phyloP scores from a whole-genome alignment of 37 sponge, comb jelly and placozoan species.

The Halichondria panicea region DNA sequence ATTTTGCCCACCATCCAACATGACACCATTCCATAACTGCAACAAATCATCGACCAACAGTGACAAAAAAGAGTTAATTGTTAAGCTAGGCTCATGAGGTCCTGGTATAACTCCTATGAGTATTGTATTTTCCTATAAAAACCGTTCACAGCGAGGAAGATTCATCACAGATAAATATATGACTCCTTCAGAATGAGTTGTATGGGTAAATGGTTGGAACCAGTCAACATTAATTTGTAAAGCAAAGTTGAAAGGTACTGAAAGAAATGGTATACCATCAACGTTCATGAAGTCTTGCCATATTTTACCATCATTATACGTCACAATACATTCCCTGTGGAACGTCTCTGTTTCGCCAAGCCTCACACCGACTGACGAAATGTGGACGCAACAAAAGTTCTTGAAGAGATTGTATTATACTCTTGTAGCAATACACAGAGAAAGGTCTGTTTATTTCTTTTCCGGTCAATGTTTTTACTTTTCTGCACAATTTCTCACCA shows the following conservation, averaged over 20 bases:
- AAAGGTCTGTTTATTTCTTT: constrained; percentile 12
- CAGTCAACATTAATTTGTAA: constrained; percentile 56
- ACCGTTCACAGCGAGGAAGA: constrained; percentile 38
- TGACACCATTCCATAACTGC: constrained; percentile 3
- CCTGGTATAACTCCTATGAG: constrained; percentile 14
- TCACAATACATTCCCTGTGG: neutral
- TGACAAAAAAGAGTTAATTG: constrained; percentile 46
- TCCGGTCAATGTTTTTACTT: neutral
- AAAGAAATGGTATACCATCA: neutral
- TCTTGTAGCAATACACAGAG: constrained; percentile 23
- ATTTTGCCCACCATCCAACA: neutral
- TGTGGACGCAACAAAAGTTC: constrained; percentile 13
- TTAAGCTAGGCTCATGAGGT: neutral
- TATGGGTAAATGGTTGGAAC: constrained; percentile 40
- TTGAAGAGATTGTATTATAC: constrained; percentile 12
- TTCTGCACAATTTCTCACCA: constrained; percentile 17
- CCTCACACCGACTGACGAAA: constrained; percentile 29
- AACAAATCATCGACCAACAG: constrained; percentile 45
- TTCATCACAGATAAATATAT: constrained; percentile 60
- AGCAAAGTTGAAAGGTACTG: neutral
- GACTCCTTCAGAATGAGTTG: constrained; percentile 53
- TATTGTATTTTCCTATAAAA: constrained; percentile 38
- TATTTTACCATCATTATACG: constrained; percentile 54
- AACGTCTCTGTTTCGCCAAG: constrained; percentile 20
- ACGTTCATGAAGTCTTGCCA: constrained; percentile 32